These are phyloP conservation scores for Silurus meridionalis DNA, from an alignment of 2,113 vertebrate species.

Conservation along the genomic window DNA sequence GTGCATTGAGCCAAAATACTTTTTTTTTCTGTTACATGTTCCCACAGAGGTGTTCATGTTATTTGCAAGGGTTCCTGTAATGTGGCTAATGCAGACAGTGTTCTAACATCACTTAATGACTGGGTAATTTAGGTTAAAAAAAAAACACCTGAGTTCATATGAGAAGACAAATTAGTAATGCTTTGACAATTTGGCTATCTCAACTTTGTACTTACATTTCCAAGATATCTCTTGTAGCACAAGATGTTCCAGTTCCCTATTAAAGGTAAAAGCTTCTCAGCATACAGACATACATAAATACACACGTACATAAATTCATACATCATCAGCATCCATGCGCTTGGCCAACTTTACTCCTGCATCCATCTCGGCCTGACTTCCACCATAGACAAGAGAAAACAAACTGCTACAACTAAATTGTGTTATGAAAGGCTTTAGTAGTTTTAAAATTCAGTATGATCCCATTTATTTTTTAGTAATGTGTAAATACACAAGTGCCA, in stretches of 20 bases:
- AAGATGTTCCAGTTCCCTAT: constrained; percentile 15
- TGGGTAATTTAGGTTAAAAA: not conserved
- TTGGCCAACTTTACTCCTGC: constrained; percentile 32
- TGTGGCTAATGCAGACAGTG: constrained; percentile 25
- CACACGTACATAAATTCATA: constrained; percentile 54
- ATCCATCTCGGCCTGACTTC: constrained; percentile 39
- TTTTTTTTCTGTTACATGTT: not conserved
- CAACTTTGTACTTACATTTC: not conserved
- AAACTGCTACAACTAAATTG: constrained; percentile 14
- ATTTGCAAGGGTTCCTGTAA: constrained; percentile 9
- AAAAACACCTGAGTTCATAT: constrained; percentile 31
- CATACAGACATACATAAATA: constrained; percentile 54
- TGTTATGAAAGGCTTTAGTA: not conserved
- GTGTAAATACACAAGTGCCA: constrained; percentile 6
- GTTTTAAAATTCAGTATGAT: not conserved
- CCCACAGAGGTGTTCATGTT: constrained; percentile 14
- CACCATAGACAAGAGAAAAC: constrained; percentile 49
- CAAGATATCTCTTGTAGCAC: constrained; percentile 3
- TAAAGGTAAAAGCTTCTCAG: constrained; percentile 23
- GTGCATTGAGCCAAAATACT: constrained; percentile 30
- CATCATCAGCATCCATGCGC: constrained; percentile 49
- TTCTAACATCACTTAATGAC: constrained; percentile 8
- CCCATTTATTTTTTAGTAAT: not conserved
- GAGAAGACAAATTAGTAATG: constrained; percentile 34
- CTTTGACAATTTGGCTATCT: constrained; percentile 15